Base-by-base conservation (phyloP, 1,140 invertebrate species). In the Alviniconcha marisindica region DNA sequence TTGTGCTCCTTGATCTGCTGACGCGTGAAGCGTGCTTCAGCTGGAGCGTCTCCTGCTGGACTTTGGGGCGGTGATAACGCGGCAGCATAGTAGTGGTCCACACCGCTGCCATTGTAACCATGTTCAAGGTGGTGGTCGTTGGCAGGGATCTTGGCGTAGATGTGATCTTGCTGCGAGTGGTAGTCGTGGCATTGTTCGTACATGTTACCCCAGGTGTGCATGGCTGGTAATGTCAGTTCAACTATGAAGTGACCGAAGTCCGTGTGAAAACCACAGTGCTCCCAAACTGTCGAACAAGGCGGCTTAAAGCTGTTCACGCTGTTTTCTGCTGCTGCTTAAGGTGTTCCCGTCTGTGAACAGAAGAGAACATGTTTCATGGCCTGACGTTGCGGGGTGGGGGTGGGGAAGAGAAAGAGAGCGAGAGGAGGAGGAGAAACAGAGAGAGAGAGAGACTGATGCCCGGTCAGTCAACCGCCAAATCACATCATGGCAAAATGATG, bases 1-100 rank as follows among this genome's bases (percentile, higher is more conserved):
- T 80, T 80, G 78, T 80, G 78, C 60, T 66, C 36, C 60, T 44
- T n/a, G 78, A 80, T 80, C 36, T 80, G 33, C 56, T 66, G 78
- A 28, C 78, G 78, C 1, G 56, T 80, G 21, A 80, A 44, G 38
- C 24, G 40, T 3, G 2, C 69, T 21, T 71, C 73, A 5, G 28
- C 73, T 51, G 31, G 31, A 28, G 36, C 71, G 24, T 48, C 40
- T 12, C 73, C 24, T 28, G 42, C 38, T 28, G 73, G 21, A 63
- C 21, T 48, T 18, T 48, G 44, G 18, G 44, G 44, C 18, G 44
- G 5, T 48, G 44, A 48, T 10, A 18, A 38, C 36, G 40, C 10
- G 1, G 63, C 63, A 33, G n/a, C 63, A 4, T 21, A 33, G 63
- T 66, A 28, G 18, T 66, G 7, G 18, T 33, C 5, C 31, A 33